These are phyloP conservation scores for Thinocorus orbignyianus DNA, from an alignment of 2,113 vertebrate species.

Conservation along the genomic window DNA sequence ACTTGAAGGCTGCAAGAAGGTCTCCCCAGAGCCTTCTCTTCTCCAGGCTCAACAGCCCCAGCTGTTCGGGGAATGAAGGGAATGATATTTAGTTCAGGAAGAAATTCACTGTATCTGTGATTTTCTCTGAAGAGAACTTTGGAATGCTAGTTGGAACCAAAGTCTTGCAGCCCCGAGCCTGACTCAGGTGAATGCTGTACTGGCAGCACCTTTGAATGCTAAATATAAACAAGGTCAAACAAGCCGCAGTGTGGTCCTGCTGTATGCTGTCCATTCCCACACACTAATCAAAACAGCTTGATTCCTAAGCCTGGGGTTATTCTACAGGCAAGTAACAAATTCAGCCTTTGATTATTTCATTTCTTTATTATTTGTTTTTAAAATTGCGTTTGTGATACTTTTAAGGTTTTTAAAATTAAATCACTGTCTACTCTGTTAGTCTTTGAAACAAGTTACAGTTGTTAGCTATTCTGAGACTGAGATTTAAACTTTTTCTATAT, in stretches of 20 bases:
- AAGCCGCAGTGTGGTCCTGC: not conserved
- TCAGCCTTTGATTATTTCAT: not conserved
- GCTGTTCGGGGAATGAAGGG: too few relatives aligned
- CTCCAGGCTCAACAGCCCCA: too few relatives aligned
- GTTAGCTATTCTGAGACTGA: not conserved
- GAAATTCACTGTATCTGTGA: not conserved
- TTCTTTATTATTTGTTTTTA: not conserved
- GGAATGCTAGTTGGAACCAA: not conserved
- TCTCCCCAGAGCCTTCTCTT: too few relatives aligned
- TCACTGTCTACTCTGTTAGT: not conserved
- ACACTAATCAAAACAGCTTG: not conserved
- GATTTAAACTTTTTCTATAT: not conserved
- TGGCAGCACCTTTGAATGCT: not conserved
- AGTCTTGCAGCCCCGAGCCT: not conserved
- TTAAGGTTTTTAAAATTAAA: conserved; percentile 17
- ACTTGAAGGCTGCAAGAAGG: too few relatives aligned
- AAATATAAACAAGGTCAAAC: not conserved
- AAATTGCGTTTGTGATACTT: not conserved
- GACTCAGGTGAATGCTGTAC: not conserved
- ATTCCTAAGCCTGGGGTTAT: not conserved
- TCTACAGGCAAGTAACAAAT: not conserved
- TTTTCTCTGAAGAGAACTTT: not conserved
- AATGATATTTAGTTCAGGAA: not conserved
- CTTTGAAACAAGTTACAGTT: not conserved
- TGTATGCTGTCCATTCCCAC: not conserved